Evolutionary conservation across 2,888 invertebrate genomes (phyloP).

Genomic region (Ectemnius continuus): DNA sequence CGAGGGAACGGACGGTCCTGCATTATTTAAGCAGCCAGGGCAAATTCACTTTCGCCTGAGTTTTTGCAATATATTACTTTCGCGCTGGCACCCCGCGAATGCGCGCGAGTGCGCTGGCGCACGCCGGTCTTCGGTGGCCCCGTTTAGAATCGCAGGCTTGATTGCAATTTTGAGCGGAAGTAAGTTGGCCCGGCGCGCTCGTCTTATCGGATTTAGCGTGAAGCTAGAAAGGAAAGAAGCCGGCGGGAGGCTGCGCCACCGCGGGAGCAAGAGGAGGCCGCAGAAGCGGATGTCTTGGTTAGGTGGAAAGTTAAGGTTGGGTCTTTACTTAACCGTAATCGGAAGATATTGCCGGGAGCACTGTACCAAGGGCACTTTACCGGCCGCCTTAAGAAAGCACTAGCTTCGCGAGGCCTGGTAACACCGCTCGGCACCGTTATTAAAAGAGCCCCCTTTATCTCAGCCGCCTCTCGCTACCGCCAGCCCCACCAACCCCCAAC

Average conservation of each 20-base stretch:
- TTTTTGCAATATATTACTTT: constrained; percentile 34
- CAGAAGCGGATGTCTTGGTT: constrained; percentile 61
- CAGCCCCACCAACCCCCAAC: neutral
- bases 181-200: constrained; percentile 29
- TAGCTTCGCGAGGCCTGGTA: constrained; percentile 67
- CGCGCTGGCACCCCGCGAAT: constrained; percentile 12
- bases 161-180: constrained; percentile 70
- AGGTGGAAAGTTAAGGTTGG: constrained; percentile 67
- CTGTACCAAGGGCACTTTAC: constrained; percentile 76
- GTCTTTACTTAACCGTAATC: constrained; percentile 78
- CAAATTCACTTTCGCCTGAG: constrained; percentile 17
- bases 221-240: constrained; percentile 35
- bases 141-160: constrained; percentile 62
- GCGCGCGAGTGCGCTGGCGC: neutral
- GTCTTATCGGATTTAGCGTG: constrained; percentile 63
- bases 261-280: constrained; percentile 17
- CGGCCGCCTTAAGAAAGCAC: constrained; percentile 75
- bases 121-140: constrained; percentile 25
- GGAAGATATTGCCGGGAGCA: constrained; percentile 77
- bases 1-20: neutral
- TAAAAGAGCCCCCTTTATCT: constrained; percentile 75
- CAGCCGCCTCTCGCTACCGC: constrained; percentile 36
- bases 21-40: constrained; percentile 11
- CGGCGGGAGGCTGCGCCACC: too few species aligned
- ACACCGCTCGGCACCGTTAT: constrained; percentile 73